phyloP scores from a whole-genome alignment of 2,113 vertebrate species.

The Sander vitreus region DNA sequence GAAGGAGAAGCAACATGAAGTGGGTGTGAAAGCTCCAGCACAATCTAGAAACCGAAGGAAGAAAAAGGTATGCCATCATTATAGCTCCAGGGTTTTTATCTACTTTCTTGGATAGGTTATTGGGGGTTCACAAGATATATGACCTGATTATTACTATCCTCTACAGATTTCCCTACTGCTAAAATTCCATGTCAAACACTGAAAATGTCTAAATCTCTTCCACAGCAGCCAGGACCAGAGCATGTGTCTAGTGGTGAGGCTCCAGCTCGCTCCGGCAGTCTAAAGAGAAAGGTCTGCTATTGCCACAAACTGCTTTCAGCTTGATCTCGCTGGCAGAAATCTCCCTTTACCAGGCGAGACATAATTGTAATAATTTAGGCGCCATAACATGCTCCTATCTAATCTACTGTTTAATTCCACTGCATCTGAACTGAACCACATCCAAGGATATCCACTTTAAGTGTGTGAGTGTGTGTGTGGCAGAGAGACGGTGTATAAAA shows the following conservation, averaged over 20 bases:
- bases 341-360: conserved; percentile 20
- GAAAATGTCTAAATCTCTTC: conserved; percentile 13
- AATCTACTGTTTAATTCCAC: conserved; percentile 68
- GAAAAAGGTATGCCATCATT: conserved; percentile 72
- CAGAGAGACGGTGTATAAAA: conserved; percentile 19
- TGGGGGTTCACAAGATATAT: conserved; percentile 3
- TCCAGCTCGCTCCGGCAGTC: conserved; percentile 30
- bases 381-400: conserved; percentile 52
- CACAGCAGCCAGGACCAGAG: conserved; percentile 14
- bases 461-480: conserved; percentile 7
- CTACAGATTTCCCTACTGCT: not conserved
- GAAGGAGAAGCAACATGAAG: conserved; percentile 30
- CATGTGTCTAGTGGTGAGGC: not conserved
- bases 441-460: conserved; percentile 21
- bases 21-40: not conserved
- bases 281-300: conserved; percentile 73
- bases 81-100: not conserved
- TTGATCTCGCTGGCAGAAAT: conserved; percentile 44
- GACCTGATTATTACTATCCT: not conserved
- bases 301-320: conserved; percentile 24
- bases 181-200: conserved; percentile 9
- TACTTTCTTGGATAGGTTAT: not conserved
- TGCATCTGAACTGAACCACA: conserved; percentile 46
- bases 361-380: conserved; percentile 50
- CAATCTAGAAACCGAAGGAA: conserved; percentile 53